Base-by-base conservation (phyloP, 2,888 invertebrate species). In the Pollenia labialis region DNA sequence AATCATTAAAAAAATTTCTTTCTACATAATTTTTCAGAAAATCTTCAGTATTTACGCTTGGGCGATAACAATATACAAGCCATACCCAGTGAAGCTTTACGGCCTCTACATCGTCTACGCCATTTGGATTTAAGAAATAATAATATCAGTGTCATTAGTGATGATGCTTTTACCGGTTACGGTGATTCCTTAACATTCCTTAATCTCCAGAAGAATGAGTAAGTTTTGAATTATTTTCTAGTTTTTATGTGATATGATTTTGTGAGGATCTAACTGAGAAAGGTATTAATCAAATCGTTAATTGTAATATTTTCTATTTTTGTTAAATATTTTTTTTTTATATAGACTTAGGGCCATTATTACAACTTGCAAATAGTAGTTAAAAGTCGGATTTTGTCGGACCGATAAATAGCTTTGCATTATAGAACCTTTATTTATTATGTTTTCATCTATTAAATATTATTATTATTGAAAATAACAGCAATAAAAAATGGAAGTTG, bases 151-250 rank as follows among this genome's bases (percentile, higher is more conserved):
- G 94, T 95, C 85, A 95, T 98, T 76, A 95, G 95, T 44, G 98
- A 98, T 89, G 97, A 98, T 91, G 97, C 97, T 2, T 98, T 98
- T 92, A 95, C 96, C 9, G 97, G 97, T 68, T 98, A 96, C 91
- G 98, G 98, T 40, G 97, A 97, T 92, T 97, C 97, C 44, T 96
- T 98, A 88, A 98, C 98, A n/a, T 98, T 98, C 94, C 95, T 98
- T 44, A 97, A 97, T 92, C 94, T 98, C 88, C 97, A 98, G 91
- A 98, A 98, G 93, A 98, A 98, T 93, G 96, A 97, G 98, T 98
- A 94, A 96, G 96, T 81, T 71, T 80, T 54, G 6, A 71, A 50
- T 14, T 46, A 64, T 18, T 54, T 54, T 16, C 18, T 2, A 18
- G 3, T 54, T 54, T 16, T 16, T 48, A 40, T 60, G 23, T 32